Conservation (phyloP, 2,888 invertebrate species). For the Sphaeridia pumilis region DNA sequence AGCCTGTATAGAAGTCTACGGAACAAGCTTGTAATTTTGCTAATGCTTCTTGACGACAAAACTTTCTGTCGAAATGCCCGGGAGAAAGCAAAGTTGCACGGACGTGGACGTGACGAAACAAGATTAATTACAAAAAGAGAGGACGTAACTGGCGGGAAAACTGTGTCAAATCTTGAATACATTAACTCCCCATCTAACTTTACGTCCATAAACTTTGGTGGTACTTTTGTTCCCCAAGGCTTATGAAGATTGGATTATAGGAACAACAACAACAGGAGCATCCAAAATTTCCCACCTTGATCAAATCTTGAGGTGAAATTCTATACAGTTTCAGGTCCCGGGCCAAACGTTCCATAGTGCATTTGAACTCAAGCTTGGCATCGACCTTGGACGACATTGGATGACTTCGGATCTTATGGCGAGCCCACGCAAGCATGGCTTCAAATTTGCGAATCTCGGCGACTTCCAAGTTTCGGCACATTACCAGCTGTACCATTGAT, state of each 20-base stretch:
- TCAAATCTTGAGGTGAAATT: constrained; percentile 83
- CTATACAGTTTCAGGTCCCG: constrained; percentile 77
- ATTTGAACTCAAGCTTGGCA: constrained; percentile 77
- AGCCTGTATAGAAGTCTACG: too few relatives aligned
- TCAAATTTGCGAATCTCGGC: constrained; percentile 83
- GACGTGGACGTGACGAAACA: too few relatives aligned
- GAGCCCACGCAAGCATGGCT: constrained; percentile 84
- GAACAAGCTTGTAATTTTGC: too few relatives aligned
- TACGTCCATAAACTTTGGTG: too few relatives aligned
- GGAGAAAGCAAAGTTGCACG: too few relatives aligned
- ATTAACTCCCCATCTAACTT: too few relatives aligned
- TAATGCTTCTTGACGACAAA: too few relatives aligned
- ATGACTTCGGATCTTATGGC: constrained; percentile 62
- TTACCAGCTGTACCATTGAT: constrained; percentile 89
- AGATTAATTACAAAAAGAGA: too few relatives aligned
- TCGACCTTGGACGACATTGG: constrained; percentile 69
- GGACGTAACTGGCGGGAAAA: too few relatives aligned
- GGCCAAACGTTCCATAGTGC: constrained; percentile 82
- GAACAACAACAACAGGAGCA: neutral
- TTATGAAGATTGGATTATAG: neutral
- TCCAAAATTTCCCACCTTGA: constrained; percentile 50
- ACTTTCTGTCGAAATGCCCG: too few relatives aligned
- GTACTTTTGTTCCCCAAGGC: too few relatives aligned
- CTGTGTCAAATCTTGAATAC: too few relatives aligned
- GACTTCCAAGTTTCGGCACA: constrained; percentile 80